These are phyloP conservation scores for Spinus pinus DNA, from an alignment of 2,797 vertebrate species.

Conservation along the genomic window DNA sequence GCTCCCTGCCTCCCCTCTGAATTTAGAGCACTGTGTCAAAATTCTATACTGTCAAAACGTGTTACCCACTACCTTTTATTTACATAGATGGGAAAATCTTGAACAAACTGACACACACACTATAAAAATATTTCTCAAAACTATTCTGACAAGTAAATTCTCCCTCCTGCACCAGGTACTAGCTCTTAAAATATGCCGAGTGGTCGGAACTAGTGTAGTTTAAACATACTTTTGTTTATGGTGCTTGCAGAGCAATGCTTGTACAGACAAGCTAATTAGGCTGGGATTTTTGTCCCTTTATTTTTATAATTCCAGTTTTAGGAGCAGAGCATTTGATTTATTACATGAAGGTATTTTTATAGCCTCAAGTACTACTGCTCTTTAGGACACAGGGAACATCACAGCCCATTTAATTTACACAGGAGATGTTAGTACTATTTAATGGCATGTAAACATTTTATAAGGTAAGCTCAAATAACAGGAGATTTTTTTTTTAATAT, in stretches of 20 bases:
- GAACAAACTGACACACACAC: neutral
- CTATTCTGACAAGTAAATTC: neutral
- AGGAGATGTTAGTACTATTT: conserved; percentile 77
- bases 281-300: conserved; percentile 53
- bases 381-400: conserved; percentile 70
- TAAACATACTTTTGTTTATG: conserved; percentile 34
- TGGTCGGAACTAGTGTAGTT: neutral
- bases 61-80: neutral
- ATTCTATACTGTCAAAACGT: rapidly evolving
- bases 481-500: conserved; percentile 75
- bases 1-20: neutral
- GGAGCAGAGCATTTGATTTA: conserved; percentile 72
- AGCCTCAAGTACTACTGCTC: conserved; percentile 56
- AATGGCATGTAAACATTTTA: conserved; percentile 82
- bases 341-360: conserved; percentile 72
- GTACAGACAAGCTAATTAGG: conserved; percentile 55
- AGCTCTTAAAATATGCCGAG: neutral
- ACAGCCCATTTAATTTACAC: conserved; percentile 76
- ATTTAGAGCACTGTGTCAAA: neutral
- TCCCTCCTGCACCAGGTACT: neutral
- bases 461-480: conserved; percentile 78
- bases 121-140: neutral
- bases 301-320: conserved; percentile 74
- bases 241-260: conserved; percentile 36
- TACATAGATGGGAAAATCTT: neutral